phyloP scores from a whole-genome alignment of 2,113 vertebrate species.

The Lucifuga dentata region DNA sequence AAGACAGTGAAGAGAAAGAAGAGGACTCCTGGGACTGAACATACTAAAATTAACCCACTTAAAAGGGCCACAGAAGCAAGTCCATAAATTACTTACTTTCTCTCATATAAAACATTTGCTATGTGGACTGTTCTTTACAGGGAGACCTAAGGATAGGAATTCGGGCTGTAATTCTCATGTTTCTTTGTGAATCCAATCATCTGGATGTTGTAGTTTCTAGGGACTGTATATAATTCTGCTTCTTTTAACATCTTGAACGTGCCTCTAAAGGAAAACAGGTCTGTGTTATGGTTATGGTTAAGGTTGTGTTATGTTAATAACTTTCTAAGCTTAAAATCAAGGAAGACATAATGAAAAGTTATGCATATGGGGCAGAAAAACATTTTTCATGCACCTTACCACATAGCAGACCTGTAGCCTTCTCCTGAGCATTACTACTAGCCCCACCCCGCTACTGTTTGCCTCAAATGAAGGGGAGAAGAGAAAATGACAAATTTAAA shows the following conservation, averaged over 20 bases:
- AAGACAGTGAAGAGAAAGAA: not conserved
- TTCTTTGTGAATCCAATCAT: conserved; percentile 15
- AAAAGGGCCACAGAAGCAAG: too few relatives aligned
- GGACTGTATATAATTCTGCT: not conserved
- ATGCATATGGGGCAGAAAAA: not conserved
- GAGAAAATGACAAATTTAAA: conserved; percentile 81
- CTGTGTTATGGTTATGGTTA: too few relatives aligned
- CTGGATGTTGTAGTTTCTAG: conserved; percentile 14
- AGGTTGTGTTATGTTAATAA: not conserved
- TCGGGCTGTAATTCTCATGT: conserved; percentile 18
- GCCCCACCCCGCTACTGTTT: conserved; percentile 13
- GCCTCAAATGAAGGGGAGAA: conserved; percentile 45
- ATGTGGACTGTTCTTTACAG: not conserved
- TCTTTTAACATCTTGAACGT: not conserved
- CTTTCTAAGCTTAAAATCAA: not conserved
- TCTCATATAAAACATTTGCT: not conserved
- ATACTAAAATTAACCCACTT: too few relatives aligned
- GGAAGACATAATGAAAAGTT: not conserved
- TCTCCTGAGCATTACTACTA: conserved; percentile 13
- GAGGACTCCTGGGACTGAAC: too few relatives aligned
- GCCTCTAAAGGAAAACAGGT: not conserved
- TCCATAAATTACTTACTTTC: too few relatives aligned
- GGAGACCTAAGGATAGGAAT: not conserved
- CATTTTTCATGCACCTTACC: conserved; percentile 5
- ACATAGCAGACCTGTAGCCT: conserved; percentile 21